A percentile compares a stretch with the other conserved stretches of the same genome.
Conservation (phyloP, 2,113 vertebrate genomes). For the Prietella phreatophila region DNA sequence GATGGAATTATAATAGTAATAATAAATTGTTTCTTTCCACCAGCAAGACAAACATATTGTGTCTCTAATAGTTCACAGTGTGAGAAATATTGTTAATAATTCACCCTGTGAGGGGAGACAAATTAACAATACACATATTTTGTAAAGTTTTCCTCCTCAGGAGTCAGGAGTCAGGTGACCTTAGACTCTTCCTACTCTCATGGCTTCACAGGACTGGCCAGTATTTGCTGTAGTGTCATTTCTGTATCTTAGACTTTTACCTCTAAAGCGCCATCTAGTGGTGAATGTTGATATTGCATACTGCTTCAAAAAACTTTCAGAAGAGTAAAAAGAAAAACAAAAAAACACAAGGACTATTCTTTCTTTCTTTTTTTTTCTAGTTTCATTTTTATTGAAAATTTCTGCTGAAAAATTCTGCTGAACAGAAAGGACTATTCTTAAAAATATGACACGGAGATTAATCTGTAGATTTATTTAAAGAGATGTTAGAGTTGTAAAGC, state of each 20-base stretch:
- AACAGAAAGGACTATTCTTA: neutral
- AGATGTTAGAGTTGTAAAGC: neutral
- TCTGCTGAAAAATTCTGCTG: too few species aligned
- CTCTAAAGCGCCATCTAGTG: constrained; percentile 24
- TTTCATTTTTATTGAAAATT: too few species aligned
- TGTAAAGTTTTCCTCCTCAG: too few species aligned
- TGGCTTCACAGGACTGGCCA: neutral
- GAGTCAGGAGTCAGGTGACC: too few species aligned
- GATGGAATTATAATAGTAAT: too few species aligned
- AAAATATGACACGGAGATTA: neutral
- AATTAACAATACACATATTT: too few species aligned
- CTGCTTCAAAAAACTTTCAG: too few species aligned
- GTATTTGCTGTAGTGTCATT: neutral
- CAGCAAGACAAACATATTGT: too few species aligned
- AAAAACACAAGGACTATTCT: too few species aligned
- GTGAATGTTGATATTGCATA: neutral
- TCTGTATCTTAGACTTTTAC: neutral
- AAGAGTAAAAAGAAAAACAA: neutral
- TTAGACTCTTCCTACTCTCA: neutral
- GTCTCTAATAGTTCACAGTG: neutral
- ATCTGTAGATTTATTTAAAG: neutral
- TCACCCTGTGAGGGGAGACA: neutral
- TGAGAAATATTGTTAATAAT: neutral
- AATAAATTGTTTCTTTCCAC: too few species aligned
- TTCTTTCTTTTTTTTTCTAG: too few species aligned